Evolutionary conservation across 2,888 invertebrate species (phyloP), one percentile per base, ranked within the genome.

Genomic region (Leptopilina myrica): DNA sequence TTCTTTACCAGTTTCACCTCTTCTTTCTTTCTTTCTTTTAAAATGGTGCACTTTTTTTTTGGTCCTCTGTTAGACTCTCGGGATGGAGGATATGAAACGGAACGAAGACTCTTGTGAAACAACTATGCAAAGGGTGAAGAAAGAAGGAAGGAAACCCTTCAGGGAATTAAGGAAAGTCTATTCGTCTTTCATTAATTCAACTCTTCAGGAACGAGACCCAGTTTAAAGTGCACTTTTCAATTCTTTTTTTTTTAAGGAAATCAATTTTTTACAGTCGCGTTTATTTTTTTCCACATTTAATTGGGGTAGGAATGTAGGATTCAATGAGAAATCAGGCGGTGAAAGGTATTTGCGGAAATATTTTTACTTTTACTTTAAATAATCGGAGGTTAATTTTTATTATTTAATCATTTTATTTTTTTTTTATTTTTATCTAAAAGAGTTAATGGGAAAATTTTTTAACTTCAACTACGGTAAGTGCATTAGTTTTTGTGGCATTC

Each of bases 11-110:
- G 64, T 80, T 76, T 78, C 62, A 62, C 79, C 76, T 40, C 76
- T 40, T 49, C 76, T 64, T 73, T 75, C 56, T 80, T 77, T 66
- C 76, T 65, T 62, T 79, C 65, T 49, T 84, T 80, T 79, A 79
- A 76, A 78, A 75, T 80, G 76, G 49, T 1, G 49, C 12, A 81
- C 80, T 83, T 83, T 87, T 83, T 46, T 46, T 9, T 46, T 46
- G 46, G 85, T 82, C 81, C 78, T 15, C 59, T 66, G 49, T 59
- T 59, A 73, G 67, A 81, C 76, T 76, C 64, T 80, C 65, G n/a
- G 53, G 20, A 76, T 14, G 15, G 49, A 66, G 11, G 62, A n/a
- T 67, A 26, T 40, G 56, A 73, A 76, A 67, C 33, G 79, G 77
- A 78, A 73, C 56, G 75, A 77, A 62, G 65, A 78, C 79, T 80